Evolutionary conservation across 2,888 invertebrate species (phyloP).

Genomic region (Laothoe populi): DNA sequence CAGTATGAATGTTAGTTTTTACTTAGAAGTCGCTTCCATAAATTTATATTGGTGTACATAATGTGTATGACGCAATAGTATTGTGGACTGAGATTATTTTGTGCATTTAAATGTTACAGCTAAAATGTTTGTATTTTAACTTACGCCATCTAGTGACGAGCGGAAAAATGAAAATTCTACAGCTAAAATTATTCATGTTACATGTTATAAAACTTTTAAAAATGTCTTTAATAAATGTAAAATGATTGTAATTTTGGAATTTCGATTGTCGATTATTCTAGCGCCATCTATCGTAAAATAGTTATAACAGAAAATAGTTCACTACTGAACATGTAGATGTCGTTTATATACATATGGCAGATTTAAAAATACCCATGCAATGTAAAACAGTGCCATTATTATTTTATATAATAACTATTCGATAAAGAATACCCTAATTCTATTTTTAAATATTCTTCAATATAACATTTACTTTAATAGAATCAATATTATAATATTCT

Average conservation of each 20-base stretch:
- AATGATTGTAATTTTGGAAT: constrained; percentile 15
- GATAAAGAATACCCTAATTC: no score
- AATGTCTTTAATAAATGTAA: constrained; percentile 24
- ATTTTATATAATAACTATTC: constrained; percentile 1
- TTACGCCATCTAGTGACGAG: constrained; percentile 60
- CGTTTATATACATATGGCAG: constrained; percentile 23
- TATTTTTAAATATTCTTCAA: no score
- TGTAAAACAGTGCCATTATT: constrained; percentile 37
- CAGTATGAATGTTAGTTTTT: constrained; percentile 73
- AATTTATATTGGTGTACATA: constrained; percentile 59
- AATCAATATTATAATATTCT: no score
- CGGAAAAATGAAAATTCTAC: constrained; percentile 37
- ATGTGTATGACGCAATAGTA: constrained; percentile 67
- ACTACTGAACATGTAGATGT: constrained; percentile 30
- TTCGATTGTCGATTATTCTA: constrained; percentile 7
- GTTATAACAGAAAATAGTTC: constrained; percentile 27
- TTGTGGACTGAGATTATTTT: constrained; percentile 80
- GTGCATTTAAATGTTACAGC: constrained; percentile 68
- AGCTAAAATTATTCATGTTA: constrained; percentile 1
- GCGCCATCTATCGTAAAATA: constrained; percentile 43
- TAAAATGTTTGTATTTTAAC: constrained; percentile 45
- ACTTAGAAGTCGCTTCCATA: constrained; percentile 70
- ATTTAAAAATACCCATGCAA: constrained; percentile 19
- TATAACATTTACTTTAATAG: no score
- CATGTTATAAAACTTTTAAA: constrained; percentile 24